phyloP scores from a whole-genome alignment of 1,140 invertebrate species.

The Lycorma delicatula region DNA sequence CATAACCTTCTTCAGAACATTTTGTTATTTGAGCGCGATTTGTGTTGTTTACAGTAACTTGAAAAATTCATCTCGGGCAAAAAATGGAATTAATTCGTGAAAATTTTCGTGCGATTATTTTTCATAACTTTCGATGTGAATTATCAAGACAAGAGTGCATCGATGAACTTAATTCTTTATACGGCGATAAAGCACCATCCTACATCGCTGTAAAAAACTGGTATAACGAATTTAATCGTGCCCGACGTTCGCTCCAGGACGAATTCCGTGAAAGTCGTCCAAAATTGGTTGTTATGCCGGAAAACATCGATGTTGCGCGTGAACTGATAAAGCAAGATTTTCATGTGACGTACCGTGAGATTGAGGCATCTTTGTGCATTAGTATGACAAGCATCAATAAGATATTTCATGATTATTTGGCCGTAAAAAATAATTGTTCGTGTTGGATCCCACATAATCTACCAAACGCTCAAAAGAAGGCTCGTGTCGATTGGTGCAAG shows the following conservation, averaged over 20 bases:
- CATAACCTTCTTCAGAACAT: too few species aligned
- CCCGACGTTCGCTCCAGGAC: constrained; percentile 19
- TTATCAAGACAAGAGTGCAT: constrained; percentile 19
- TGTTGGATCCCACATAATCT: constrained; percentile 23
- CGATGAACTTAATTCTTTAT: constrained; percentile 20
- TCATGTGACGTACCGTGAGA: constrained; percentile 20
- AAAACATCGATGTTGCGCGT: constrained; percentile 26
- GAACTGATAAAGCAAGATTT: constrained; percentile 11
- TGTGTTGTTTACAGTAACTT: not conserved
- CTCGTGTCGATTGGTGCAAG: constrained; percentile 23
- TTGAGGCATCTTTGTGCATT: constrained; percentile 14
- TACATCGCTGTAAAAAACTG: constrained; percentile 15
- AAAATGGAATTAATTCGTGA: not conserved
- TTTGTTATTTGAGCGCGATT: not conserved
- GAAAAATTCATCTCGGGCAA: not conserved
- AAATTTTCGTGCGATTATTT: constrained; percentile 13
- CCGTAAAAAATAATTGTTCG: constrained; percentile 11
- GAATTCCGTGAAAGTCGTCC: constrained; percentile 26
- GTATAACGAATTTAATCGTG: constrained; percentile 22
- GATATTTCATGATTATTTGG: constrained; percentile 10
- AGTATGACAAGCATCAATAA: constrained; percentile 25
- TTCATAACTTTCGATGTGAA: constrained; percentile 19
- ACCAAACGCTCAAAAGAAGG: constrained; percentile 17
- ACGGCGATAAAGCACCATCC: constrained; percentile 21
- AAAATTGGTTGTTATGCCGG: constrained; percentile 27